These are phyloP conservation scores for Sarcophaga variegata DNA, from an alignment of 2,888 invertebrate species.

Conservation along the genomic window DNA sequence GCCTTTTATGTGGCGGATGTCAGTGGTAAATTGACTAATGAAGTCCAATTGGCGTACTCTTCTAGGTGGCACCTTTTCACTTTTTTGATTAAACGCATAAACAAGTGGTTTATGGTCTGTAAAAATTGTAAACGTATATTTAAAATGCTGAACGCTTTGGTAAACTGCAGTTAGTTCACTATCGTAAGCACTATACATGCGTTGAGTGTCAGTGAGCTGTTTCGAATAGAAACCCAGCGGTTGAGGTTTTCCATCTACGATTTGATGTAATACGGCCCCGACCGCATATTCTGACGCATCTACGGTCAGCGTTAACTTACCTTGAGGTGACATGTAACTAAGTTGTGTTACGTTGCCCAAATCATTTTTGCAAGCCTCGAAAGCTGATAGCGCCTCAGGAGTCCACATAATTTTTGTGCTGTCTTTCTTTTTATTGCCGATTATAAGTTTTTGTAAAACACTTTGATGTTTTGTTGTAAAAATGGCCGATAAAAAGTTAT, in stretches of 20 bases:
- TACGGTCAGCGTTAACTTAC: no score
- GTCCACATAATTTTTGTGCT: neutral
- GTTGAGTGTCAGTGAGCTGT: no score
- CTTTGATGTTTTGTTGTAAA: slow-evolving; percentile 68
- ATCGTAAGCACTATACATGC: no score
- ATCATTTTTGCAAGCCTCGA: no score
- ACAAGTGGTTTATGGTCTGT: slow-evolving; percentile 28
- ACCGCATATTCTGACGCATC: no score
- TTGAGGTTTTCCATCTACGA: no score
- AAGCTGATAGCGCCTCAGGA: no score
- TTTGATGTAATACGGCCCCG: no score
- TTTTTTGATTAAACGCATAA: slow-evolving; percentile 75
- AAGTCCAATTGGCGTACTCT: slow-evolving; percentile 77
- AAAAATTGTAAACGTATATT: slow-evolving; percentile 32
- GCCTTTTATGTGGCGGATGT: slow-evolving; percentile 58
- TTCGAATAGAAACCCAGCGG: no score
- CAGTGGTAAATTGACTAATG: slow-evolving; percentile 65
- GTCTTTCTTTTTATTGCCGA: slow-evolving; percentile 11
- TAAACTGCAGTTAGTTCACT: no score
- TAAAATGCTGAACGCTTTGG: neutral
- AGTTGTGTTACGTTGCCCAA: no score
- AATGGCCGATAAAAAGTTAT: slow-evolving; percentile 77
- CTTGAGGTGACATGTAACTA: no score
- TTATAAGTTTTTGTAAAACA: neutral
- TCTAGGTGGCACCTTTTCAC: slow-evolving; percentile 76